These are phyloP conservation scores for Phalacrocorax aristotelis DNA, from an alignment of 2,113 vertebrate genomes.

Conservation along the genomic window DNA sequence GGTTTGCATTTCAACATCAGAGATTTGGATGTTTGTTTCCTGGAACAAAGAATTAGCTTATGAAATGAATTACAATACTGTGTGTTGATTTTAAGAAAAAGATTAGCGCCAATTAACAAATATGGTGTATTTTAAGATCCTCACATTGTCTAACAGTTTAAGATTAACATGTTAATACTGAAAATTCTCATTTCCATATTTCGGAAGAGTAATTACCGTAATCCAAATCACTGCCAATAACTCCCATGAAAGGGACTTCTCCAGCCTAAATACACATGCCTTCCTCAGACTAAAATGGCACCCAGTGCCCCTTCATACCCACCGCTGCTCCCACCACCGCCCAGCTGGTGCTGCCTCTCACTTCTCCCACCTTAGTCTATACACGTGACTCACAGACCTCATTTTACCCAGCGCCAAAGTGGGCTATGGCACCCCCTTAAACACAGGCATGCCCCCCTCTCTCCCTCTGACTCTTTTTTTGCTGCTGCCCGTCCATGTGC, in stretches of 20 bases:
- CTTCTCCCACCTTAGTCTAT: not conserved
- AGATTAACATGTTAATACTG: not conserved
- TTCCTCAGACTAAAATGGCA: not conserved
- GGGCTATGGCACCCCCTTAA: not conserved
- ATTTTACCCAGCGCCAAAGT: not conserved
- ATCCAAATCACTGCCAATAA: not conserved
- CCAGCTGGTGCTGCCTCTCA: not conserved
- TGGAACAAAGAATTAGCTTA: not conserved
- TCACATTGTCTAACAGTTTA: not conserved
- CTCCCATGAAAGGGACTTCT: not conserved
- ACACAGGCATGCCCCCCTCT: accelerated
- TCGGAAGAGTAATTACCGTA: not conserved
- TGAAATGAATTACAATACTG: not conserved
- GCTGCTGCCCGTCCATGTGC: not conserved
- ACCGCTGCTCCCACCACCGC: not conserved
- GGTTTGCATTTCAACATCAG: not conserved
- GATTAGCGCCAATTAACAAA: not conserved
- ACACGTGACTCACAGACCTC: not conserved
- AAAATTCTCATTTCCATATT: not conserved
- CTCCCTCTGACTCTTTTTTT: not conserved
- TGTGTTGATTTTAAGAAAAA: not conserved
- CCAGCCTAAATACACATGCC: not conserved
- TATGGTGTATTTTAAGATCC: not conserved
- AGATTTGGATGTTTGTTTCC: not conserved
- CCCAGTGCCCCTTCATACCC: not conserved